phyloP scores from a whole-genome alignment of 2,888 invertebrate genomes.

The Fragum whitleyi region DNA sequence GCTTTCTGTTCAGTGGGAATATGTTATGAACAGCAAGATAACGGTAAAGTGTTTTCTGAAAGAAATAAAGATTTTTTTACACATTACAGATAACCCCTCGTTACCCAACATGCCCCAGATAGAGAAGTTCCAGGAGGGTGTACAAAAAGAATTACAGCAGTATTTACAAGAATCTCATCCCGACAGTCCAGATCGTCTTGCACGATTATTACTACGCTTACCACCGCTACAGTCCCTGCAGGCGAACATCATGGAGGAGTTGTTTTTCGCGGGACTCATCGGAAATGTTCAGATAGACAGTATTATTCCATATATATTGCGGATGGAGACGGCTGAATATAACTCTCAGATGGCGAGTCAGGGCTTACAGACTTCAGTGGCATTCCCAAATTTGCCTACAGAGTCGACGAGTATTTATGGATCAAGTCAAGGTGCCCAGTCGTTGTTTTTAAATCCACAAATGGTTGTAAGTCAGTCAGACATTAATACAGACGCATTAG shows the following conservation, averaged over 20 bases:
- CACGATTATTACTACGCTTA: conserved; percentile 90
- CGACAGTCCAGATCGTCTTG: conserved; percentile 93
- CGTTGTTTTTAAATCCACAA: conserved; percentile 57
- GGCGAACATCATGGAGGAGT: conserved; percentile 96
- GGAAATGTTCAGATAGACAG: conserved; percentile 98
- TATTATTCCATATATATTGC: conserved; percentile 96
- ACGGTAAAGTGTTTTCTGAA: too few relatives aligned
- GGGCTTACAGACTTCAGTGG: conserved; percentile 56
- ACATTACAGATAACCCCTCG: conserved; percentile 86
- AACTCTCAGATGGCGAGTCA: conserved; percentile 81
- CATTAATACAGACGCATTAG: conserved; percentile 6
- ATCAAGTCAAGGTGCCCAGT: conserved; percentile 38
- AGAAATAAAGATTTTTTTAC: too few relatives aligned
- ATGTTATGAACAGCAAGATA: too few relatives aligned
- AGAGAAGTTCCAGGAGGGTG: conserved; percentile 88
- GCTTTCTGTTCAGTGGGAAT: too few relatives aligned
- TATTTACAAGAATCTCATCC: conserved; percentile 73
- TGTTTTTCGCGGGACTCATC: conserved; percentile 96
- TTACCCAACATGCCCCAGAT: conserved; percentile 86
- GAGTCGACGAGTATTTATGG: conserved; percentile 31
- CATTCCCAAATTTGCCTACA: conserved; percentile 26
- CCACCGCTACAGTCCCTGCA: conserved; percentile 84
- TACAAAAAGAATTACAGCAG: conserved; percentile 87
- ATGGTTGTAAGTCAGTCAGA: conserved; percentile 46
- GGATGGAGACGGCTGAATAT: conserved; percentile 86